These are phyloP conservation scores for Heteromurus nitidus DNA, from an alignment of 2,888 invertebrate genomes.

Conservation along the genomic window DNA sequence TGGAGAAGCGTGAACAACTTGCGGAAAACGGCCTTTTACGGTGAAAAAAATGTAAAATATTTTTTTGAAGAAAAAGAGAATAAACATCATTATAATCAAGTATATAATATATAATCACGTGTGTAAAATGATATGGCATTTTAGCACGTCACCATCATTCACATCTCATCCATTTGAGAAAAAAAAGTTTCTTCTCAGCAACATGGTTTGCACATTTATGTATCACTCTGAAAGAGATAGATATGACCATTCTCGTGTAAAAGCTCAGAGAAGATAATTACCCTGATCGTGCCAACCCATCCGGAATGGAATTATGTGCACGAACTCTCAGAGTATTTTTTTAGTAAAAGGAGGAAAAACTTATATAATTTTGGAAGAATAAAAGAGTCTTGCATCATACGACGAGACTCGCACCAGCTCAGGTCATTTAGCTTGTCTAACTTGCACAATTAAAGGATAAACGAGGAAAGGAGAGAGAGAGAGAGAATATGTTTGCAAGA, in stretches of 20 bases:
- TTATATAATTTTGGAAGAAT: too few relatives aligned
- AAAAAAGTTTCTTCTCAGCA: too few relatives aligned
- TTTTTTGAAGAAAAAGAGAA: too few relatives aligned
- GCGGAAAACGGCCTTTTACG: background rate
- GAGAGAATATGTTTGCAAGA: slow-evolving; percentile 20
- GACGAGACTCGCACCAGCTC: slow-evolving; percentile 35
- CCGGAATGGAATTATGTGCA: slow-evolving; percentile 3
- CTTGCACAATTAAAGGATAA: slow-evolving; percentile 56
- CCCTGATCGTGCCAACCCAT: background rate
- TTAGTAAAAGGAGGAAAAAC: too few relatives aligned
- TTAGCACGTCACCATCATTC: slow-evolving; percentile 46
- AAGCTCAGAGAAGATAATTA: background rate
- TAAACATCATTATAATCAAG: too few relatives aligned
- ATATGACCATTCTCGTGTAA: background rate
- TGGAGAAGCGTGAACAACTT: too few relatives aligned
- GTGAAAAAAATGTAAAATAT: background rate
- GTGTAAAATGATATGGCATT: slow-evolving; percentile 54
- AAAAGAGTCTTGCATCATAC: too few relatives aligned
- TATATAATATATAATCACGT: slow-evolving; percentile 41
- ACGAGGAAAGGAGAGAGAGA: slow-evolving; percentile 27
- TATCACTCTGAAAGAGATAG: too few relatives aligned
- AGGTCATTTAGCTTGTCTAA: slow-evolving; percentile 58
- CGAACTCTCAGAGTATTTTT: too few relatives aligned
- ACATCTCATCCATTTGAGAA: too few relatives aligned
- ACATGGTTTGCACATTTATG: too few relatives aligned